Conservation (phyloP, 2,888 invertebrate genomes). For the Synanthedon vespiformis region DNA sequence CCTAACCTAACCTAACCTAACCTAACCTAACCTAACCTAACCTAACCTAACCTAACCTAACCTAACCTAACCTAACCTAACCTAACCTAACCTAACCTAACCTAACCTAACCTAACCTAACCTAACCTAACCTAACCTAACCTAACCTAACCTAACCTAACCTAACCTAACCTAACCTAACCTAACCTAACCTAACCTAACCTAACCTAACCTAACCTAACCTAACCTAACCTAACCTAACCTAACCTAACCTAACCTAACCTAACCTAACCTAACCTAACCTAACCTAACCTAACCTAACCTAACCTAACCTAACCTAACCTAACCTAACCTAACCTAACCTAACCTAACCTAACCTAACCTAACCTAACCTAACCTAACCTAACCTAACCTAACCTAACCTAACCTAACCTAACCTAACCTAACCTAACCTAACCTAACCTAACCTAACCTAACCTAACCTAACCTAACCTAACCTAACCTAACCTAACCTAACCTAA, state of each 20-base stretch:
- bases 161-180: slow-evolving; percentile 14
- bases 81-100: slow-evolving; percentile 12
- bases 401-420: slow-evolving; percentile 7
- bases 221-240: slow-evolving; percentile 13
- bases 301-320: slow-evolving; percentile 7
- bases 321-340: slow-evolving; percentile 7
- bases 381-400: slow-evolving; percentile 7
- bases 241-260: slow-evolving; percentile 8
- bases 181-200: slow-evolving; percentile 15
- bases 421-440: slow-evolving; percentile 6
- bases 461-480: slow-evolving; percentile 11
- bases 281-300: slow-evolving; percentile 8
- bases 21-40: slow-evolving; percentile 10
- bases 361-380: slow-evolving; percentile 6
- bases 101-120: slow-evolving; percentile 12
- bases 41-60: slow-evolving; percentile 11
- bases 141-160: slow-evolving; percentile 11
- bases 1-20: slow-evolving; percentile 11
- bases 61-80: slow-evolving; percentile 12
- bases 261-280: slow-evolving; percentile 2
- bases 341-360: slow-evolving; percentile 7
- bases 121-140: slow-evolving; percentile 12
- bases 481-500: slow-evolving; percentile 10
- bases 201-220: slow-evolving; percentile 15
- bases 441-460: slow-evolving; percentile 10